Conservation (phyloP, 1,140 invertebrate genomes). For the Helicoverpa armigera region DNA sequence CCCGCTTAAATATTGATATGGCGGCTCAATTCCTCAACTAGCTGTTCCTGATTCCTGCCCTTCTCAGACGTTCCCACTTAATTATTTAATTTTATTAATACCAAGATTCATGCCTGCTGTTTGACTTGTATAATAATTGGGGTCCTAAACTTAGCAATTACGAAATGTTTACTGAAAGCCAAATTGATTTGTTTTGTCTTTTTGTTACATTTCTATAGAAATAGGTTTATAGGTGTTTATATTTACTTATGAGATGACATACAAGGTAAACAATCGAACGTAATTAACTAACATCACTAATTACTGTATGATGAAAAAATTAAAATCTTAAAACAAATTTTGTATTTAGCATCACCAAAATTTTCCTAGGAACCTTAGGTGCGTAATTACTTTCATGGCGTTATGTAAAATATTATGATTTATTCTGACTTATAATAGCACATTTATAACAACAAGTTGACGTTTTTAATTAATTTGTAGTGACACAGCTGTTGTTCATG, state of each 20-base stretch:
- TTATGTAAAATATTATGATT: neutral
- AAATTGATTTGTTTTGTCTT: conserved; percentile 21
- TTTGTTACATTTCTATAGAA: neutral
- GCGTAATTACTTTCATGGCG: too few relatives aligned
- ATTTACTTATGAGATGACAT: neutral
- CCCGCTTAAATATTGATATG: conserved; percentile 73
- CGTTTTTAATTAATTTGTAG: conserved; percentile 20
- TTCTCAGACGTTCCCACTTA: conserved; percentile 54
- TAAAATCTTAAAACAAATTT: too few relatives aligned
- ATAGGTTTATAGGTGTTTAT: neutral
- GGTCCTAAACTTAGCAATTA: conserved; percentile 7
- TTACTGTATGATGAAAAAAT: too few relatives aligned
- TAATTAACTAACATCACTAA: too few relatives aligned
- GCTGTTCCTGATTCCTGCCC: conserved; percentile 49
- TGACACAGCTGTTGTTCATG: conserved; percentile 14
- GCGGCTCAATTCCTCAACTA: conserved; percentile 46
- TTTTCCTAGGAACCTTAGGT: too few relatives aligned
- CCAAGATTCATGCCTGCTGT: conserved; percentile 30
- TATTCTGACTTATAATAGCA: neutral
- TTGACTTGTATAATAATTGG: conserved; percentile 46
- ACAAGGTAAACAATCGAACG: neutral
- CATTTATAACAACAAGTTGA: neutral
- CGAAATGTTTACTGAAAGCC: neutral
- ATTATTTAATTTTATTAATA: conserved; percentile 64
- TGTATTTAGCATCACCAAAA: too few relatives aligned